Evolutionary conservation across 2,113 vertebrate species (phyloP).

Genomic region (Edolisoma coerulescens): DNA sequence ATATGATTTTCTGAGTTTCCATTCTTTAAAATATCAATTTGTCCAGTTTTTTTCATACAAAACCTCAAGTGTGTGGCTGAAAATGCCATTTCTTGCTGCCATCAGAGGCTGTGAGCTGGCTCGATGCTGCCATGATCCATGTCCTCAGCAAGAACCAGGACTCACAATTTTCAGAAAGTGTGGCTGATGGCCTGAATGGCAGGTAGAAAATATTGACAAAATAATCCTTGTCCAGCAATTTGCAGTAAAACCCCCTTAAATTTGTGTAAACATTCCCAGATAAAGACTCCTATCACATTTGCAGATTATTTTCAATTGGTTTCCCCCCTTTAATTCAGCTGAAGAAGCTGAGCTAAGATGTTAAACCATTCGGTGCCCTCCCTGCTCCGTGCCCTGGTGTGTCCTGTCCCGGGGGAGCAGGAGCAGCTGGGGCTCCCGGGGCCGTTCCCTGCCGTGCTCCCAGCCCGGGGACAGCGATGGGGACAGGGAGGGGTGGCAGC

Average conservation of each 20-base stretch:
- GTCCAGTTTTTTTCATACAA: not conserved
- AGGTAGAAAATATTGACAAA: not conserved
- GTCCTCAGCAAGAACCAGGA: not conserved
- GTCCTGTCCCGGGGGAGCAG: not conserved
- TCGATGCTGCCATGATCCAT: rapidly evolving
- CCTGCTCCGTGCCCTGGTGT: not conserved
- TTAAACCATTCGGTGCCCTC: not conserved
- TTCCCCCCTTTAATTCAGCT: not conserved
- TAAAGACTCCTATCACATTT: not conserved
- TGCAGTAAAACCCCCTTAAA: not conserved
- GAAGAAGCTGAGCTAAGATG: not conserved
- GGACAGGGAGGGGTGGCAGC: not conserved
- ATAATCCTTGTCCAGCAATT: not conserved
- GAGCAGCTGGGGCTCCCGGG: not conserved
- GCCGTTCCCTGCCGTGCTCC: not conserved
- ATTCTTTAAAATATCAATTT: not conserved
- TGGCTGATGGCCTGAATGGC: not conserved
- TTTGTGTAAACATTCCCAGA: not conserved
- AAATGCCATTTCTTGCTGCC: not conserved
- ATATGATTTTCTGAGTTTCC: not conserved
- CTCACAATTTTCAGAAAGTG: not conserved
- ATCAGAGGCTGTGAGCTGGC: not conserved
- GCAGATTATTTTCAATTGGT: not conserved
- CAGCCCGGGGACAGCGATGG: not conserved
- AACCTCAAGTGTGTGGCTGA: not conserved